Base-by-base conservation (phyloP, 1,140 invertebrate species). In the Muscidifurax raptorellus region DNA sequence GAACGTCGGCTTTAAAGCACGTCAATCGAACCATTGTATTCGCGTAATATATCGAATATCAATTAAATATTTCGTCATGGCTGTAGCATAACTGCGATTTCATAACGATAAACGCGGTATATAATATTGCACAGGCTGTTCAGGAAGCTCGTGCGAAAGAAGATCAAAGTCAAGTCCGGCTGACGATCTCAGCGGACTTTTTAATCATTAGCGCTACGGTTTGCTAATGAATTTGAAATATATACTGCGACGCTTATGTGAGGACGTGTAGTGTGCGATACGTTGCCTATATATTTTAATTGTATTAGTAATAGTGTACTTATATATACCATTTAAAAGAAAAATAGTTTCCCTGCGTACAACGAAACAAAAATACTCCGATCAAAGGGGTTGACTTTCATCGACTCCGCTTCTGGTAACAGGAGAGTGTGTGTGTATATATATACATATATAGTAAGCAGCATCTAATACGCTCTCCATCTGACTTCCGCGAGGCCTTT, bases 161-260 rank as follows among this genome's bases (percentile, higher is more conserved):
- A 76, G 74, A 76, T 76, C 74, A 76, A 76, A 76, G 74, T 76
- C 40, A 76, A 76, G 74, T 76, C 10, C 71, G 27, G 1, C 40
- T 36, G 3, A 12, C 5, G 15, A n/a, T n/a, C n/a, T n/a, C n/a
- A 18, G 71, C 15, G 9, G 25, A 72, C 30, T 32, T 74, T 74
- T 74, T 30, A 30, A 74, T 74, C 71, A 28, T 5, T 28, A 25
- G 66, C 66, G 32, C 32, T 7, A 36, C 32, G 32, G 32, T 7
- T 36, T 36, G 32, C 32, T 36, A 36, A 36, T 36, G 32, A 36
- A 36, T n/a, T n/a, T n/a, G n/a, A n/a, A n/a, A n/a, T n/a, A 36
- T 36, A 36, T 36, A 7, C 32, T 6, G 32, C 32, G 32, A n/a
- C n/a, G n/a, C n/a, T n/a, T n/a, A n/a, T n/a, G n/a, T n/a, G n/a